Base-by-base conservation (phyloP, 2,888 invertebrate species). In the Caenorhabditis virilis region DNA sequence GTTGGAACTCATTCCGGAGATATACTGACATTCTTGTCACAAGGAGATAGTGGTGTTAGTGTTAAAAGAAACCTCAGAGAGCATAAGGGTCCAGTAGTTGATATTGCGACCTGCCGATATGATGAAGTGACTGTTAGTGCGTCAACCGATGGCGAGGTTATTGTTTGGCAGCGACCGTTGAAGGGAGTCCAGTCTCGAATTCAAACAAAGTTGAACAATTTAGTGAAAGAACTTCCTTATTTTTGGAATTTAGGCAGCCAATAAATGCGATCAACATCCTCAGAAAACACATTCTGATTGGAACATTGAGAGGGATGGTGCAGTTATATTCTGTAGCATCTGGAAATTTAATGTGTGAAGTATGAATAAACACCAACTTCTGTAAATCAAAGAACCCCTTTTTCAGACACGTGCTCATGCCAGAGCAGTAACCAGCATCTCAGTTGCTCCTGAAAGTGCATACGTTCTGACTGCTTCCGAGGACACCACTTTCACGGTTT, bases 401-500 rank as follows among this genome's bases (percentile, higher is more conserved):
- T 46, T 60, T 35, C 41, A 72, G 72, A 43, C 69, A 0, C 33
- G 56, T 43, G 77, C 76, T 15, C 80, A 82, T 55, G 48, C 61
- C 0, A 52, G 82, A 13, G 64, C 76, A n/a, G 68, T 82, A 1
- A 77, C 72, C 7, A 54, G 72, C 13, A 68, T 82, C 20, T 69
- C 78, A 0, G 82, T 82, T 4, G 82, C 82, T n/a, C 80, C 82
- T 1, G 82, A 82, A 53, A 81, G 80, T 33, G 82, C 82, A 7
- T 82, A 82, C 47, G 74, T 80, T 13, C 43, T 82, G 36, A 72
- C 76, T 0, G 69, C 72, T 9, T 67, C 76, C 5, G 78, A 80
- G 58, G 82, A 82, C 52, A 65, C 72, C 1, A 69, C 61, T 15
- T 70, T 78, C 13, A 49, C 72, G 5, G 71, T 82, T 7, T 82